Percentiles rank a stretch among this genome's conserved stretches.
These are phyloP conservation scores for Enteromius trimaculatus DNA, from an alignment of 2,797 vertebrate species.

Conservation along the genomic window DNA sequence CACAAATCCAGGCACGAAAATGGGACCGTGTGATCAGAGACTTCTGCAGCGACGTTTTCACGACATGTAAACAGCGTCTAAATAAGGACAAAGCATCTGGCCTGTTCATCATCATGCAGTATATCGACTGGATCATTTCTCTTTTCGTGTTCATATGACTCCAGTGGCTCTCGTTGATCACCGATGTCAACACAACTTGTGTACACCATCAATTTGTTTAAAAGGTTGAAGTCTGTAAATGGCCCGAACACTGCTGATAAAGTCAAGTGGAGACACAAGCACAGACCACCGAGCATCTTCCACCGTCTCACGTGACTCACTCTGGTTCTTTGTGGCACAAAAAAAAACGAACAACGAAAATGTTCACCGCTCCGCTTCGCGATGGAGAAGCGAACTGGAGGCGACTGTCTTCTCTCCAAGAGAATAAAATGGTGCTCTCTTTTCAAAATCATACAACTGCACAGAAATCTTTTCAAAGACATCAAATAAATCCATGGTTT, in stretches of 20 bases:
- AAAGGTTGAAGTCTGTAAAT: constrained; percentile 8
- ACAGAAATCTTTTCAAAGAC: constrained; percentile 38
- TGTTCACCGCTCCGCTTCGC: constrained; percentile 57
- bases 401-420: constrained; percentile 65
- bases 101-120: constrained; percentile 57
- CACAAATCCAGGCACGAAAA: constrained; percentile 94
- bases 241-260: constrained; percentile 8
- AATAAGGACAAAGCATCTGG: constrained; percentile 59
- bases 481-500: constrained; percentile 7
- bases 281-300: constrained; percentile 60
- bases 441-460: constrained; percentile 63
- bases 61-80: constrained; percentile 63
- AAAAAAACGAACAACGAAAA: no score
- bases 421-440: constrained; percentile 82
- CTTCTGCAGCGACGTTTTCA: constrained; percentile 67
- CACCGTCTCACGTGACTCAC: constrained; percentile 59
- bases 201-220: constrained; percentile 16
- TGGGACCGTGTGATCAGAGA: constrained; percentile 85
- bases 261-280: constrained; percentile 30
- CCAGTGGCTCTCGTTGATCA: constrained; percentile 10
- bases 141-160: constrained; percentile 64
- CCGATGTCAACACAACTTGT: constrained; percentile 24
- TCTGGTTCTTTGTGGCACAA: constrained; percentile 55
- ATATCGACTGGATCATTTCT: constrained; percentile 44
- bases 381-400: constrained; percentile 63